Evolutionary conservation across 2,797 vertebrate genomes (phyloP).

Genomic region (Rhyacichthys aspro): DNA sequence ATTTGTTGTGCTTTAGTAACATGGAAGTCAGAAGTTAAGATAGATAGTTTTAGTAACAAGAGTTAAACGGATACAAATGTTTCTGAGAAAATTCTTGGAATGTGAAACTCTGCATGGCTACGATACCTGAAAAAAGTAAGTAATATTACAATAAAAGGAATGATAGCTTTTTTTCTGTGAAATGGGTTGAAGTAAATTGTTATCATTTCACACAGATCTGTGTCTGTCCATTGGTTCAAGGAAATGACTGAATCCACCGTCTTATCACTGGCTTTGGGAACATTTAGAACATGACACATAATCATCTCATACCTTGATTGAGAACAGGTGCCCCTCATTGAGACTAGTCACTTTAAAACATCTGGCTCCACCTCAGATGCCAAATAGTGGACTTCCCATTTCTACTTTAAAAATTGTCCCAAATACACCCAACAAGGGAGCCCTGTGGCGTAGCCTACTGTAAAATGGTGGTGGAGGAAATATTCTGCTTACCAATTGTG

Average conservation of each 20-base stretch:
- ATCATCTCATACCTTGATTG: not conserved
- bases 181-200: no score
- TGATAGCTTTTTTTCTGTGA: no score
- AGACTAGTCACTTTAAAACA: slow-evolving; percentile 7
- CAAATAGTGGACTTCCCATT: slow-evolving; percentile 6
- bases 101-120: no score
- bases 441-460: slow-evolving; percentile 17
- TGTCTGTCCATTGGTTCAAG: no score
- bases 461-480: slow-evolving; percentile 54
- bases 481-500: slow-evolving; percentile 17
- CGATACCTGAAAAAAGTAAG: no score
- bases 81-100: no score
- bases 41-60: no score
- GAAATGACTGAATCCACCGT: not conserved
- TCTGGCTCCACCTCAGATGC: not conserved
- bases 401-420: slow-evolving; percentile 24
- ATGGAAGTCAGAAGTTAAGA: no score
- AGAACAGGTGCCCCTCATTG: slow-evolving; percentile 2
- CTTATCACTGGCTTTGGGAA: not conserved
- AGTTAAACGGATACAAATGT: no score
- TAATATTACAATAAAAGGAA: no score
- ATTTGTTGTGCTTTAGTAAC: no score
- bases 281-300: not conserved
- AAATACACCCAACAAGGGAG: slow-evolving; percentile 23
- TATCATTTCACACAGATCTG: no score